Evolutionary conservation across 2,888 invertebrate species (phyloP).

Genomic region (Heteromurus nitidus): DNA sequence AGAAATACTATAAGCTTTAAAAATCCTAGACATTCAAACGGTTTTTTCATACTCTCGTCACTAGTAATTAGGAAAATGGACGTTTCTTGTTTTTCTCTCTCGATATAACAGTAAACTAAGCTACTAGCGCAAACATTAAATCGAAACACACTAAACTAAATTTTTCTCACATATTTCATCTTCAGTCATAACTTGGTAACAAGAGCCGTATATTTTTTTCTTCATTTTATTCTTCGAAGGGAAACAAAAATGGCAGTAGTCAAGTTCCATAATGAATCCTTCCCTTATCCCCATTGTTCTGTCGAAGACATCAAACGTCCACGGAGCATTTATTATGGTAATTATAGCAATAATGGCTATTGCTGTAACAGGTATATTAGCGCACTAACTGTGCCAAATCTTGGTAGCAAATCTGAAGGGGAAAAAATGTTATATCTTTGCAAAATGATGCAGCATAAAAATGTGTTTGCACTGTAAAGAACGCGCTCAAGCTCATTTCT

Average conservation of each 20-base stretch:
- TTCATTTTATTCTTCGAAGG: too few species aligned
- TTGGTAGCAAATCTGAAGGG: not conserved
- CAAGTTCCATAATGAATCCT: constrained; percentile 44
- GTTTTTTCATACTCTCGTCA: too few species aligned
- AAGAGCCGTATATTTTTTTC: too few species aligned
- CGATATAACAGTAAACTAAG: not conserved
- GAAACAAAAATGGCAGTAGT: constrained; percentile 20
- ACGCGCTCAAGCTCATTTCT: not conserved
- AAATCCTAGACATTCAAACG: too few species aligned
- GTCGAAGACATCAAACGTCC: constrained; percentile 7
- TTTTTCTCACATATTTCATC: not conserved
- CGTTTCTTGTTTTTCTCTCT: not conserved
- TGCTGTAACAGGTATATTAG: not conserved
- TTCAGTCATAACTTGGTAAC: not conserved
- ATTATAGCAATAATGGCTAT: constrained; percentile 2
- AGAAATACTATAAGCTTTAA: too few species aligned
- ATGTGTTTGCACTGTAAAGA: too few species aligned
- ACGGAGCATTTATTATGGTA: not conserved
- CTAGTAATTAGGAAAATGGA: too few species aligned
- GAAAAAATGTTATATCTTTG: not conserved
- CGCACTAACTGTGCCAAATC: not conserved
- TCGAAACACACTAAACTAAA: not conserved
- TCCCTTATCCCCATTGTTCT: constrained; percentile 10
- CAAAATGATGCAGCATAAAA: not conserved
- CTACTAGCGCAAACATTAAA: not conserved